Percentiles rank a stretch among this genome's conserved stretches.
Conservation (phyloP, 2,888 invertebrate species). For the Tenthredo amoena region DNA sequence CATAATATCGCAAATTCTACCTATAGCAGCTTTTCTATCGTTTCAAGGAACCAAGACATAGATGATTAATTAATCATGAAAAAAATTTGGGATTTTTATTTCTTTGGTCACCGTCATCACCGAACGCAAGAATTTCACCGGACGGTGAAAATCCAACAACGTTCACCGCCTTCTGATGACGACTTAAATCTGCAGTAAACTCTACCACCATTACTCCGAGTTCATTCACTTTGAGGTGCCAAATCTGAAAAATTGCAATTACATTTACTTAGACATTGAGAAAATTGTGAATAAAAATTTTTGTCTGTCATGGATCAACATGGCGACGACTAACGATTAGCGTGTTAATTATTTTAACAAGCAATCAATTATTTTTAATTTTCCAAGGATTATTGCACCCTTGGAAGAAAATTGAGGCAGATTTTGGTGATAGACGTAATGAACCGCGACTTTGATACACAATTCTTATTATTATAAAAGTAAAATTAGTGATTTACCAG, state of each 20-base stretch:
- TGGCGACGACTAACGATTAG: neutral
- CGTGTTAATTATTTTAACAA: neutral
- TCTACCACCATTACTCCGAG: conserved; percentile 86
- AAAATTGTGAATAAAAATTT: neutral
- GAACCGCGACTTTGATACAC: conserved; percentile 8
- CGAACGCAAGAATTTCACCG: conserved; percentile 92
- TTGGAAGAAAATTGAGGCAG: neutral
- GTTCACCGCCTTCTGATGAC: conserved; percentile 97
- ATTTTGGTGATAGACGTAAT: conserved; percentile 24
- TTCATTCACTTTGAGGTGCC: conserved; percentile 86
- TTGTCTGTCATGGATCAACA: neutral
- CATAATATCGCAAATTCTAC: conserved; percentile 91
- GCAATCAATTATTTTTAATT: neutral
- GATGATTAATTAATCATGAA: neutral
- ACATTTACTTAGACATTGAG: too few species aligned
- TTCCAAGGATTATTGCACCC: neutral
- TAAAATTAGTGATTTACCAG: conserved; percentile 82
- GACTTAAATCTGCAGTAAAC: conserved; percentile 91
- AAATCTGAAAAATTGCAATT: conserved; percentile 82
- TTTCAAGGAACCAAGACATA: neutral
- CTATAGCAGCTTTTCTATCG: neutral
- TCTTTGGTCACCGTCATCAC: conserved; percentile 88
- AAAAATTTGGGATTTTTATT: conserved; percentile 11
- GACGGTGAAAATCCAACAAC: conserved; percentile 96
- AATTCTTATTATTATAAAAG: neutral